These are phyloP conservation scores for Papilio gigon DNA, from an alignment of 2,888 invertebrate species.

Conservation along the genomic window DNA sequence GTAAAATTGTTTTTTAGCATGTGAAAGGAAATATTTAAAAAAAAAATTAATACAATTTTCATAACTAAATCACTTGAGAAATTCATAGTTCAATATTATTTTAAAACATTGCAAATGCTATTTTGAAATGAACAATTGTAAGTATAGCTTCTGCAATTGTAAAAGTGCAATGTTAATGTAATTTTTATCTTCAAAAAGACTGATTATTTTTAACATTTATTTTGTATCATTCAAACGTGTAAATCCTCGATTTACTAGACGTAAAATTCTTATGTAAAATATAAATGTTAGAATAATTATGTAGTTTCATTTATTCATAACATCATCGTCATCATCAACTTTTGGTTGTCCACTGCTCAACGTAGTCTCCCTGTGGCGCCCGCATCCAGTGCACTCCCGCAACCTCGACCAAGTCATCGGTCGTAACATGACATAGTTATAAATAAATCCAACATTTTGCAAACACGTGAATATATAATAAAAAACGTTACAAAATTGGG, in stretches of 20 bases:
- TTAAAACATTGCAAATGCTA: neutral
- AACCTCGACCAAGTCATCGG: no score
- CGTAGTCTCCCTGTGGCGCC: neutral
- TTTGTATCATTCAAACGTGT: constrained; percentile 57
- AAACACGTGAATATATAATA: no score
- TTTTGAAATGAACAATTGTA: constrained; percentile 26
- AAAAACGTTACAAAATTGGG: no score
- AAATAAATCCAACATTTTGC: no score
- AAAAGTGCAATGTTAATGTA: constrained; percentile 49
- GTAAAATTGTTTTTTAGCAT: no score
- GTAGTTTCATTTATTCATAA: constrained; percentile 46
- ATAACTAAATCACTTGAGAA: neutral
- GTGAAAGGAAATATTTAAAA: no score
- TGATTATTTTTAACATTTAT: constrained; percentile 78
- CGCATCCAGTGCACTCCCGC: no score
- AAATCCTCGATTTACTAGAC: constrained; percentile 69
- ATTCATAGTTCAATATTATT: neutral
- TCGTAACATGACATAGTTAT: no score
- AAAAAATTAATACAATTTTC: constrained; percentile 13
- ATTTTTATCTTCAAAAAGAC: constrained; percentile 79
- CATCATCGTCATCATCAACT: no score
- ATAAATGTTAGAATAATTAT: constrained; percentile 66
- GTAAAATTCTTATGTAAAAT: constrained; percentile 68
- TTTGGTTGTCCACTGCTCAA: no score
- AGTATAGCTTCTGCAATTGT: constrained; percentile 25